Evolutionary conservation across 2,797 vertebrate genomes (phyloP).

Genomic region (Setipinna tenuifilis): DNA sequence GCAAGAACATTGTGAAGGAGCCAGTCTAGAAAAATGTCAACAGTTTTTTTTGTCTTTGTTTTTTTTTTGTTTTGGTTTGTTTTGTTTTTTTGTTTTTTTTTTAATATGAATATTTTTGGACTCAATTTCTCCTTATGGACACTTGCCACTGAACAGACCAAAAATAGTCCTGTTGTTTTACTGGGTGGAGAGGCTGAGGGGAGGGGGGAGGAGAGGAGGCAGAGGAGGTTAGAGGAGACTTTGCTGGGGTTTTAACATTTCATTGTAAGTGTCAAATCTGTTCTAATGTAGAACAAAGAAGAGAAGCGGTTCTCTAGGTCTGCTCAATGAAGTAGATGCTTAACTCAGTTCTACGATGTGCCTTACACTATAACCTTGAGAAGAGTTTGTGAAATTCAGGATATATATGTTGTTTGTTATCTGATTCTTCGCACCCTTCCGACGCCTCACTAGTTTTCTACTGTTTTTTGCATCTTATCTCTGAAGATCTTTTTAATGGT

Average conservation of each 20-base stretch:
- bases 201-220: slow-evolving; percentile 60
- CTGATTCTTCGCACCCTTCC: slow-evolving; percentile 95
- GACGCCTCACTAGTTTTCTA: slow-evolving; percentile 99
- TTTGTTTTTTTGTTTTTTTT: slow-evolving; percentile 73
- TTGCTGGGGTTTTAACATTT: slow-evolving; percentile 84
- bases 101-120: background rate
- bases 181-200: slow-evolving; percentile 87
- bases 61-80: slow-evolving; percentile 61
- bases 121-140: slow-evolving; percentile 83
- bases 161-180: slow-evolving; percentile 74
- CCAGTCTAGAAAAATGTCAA: slow-evolving; percentile 61
- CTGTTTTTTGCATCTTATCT: slow-evolving; percentile 99
- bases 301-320: slow-evolving; percentile 93
- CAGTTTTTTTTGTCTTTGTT: slow-evolving; percentile 65
- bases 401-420: slow-evolving; percentile 98
- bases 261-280: slow-evolving; percentile 90
- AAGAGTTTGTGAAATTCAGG: slow-evolving; percentile 99
- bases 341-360: slow-evolving; percentile 99
- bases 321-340: slow-evolving; percentile 94
- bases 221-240: slow-evolving; percentile 66
- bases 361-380: slow-evolving; percentile 98
- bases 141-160: slow-evolving; percentile 93
- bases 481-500: slow-evolving; percentile 98
- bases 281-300: slow-evolving; percentile 94
- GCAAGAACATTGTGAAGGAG: slow-evolving; percentile 60